These are phyloP conservation scores for Caretta caretta DNA, from an alignment of 2,113 vertebrate species.

Conservation along the genomic window DNA sequence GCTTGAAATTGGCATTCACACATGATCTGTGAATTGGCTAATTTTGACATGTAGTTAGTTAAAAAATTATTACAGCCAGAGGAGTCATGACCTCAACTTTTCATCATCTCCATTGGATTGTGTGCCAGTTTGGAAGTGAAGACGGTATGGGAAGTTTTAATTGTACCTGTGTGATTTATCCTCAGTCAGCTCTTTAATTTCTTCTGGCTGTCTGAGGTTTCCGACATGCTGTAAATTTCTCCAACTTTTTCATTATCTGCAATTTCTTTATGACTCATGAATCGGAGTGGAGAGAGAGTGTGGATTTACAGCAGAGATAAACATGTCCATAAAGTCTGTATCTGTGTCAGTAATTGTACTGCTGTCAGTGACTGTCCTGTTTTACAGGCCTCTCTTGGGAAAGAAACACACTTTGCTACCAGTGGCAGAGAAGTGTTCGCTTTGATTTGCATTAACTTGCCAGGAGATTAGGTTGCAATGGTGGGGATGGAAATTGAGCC, in stretches of 20 bases:
- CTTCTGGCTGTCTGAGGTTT: constrained; percentile 90
- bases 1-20: constrained; percentile 66
- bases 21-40: constrained; percentile 78
- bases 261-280: constrained; percentile 93
- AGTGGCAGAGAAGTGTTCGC: constrained; percentile 70
- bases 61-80: constrained; percentile 78
- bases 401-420: constrained; percentile 74
- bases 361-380: constrained; percentile 86
- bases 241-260: constrained; percentile 99
- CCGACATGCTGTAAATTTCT: constrained; percentile 97
- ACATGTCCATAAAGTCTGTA: constrained; percentile 92
- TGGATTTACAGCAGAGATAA: constrained; percentile 96
- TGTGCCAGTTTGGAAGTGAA: constrained; percentile 83
- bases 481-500: constrained; percentile 69
- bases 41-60: constrained; percentile 82
- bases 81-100: constrained; percentile 83
- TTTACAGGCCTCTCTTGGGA: constrained; percentile 87
- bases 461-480: constrained; percentile 73
- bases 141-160: constrained; percentile 85
- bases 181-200: constrained; percentile 89
- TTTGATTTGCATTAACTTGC: constrained; percentile 83
- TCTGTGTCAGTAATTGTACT: constrained; percentile 90
- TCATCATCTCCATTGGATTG: constrained; percentile 83
- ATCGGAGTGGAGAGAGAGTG: constrained; percentile 89
- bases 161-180: constrained; percentile 88